A percentile compares a stretch with the other conserved stretches of the same genome.
Conservation (phyloP, 2,888 invertebrate genomes). For the Atethmia centrago region DNA sequence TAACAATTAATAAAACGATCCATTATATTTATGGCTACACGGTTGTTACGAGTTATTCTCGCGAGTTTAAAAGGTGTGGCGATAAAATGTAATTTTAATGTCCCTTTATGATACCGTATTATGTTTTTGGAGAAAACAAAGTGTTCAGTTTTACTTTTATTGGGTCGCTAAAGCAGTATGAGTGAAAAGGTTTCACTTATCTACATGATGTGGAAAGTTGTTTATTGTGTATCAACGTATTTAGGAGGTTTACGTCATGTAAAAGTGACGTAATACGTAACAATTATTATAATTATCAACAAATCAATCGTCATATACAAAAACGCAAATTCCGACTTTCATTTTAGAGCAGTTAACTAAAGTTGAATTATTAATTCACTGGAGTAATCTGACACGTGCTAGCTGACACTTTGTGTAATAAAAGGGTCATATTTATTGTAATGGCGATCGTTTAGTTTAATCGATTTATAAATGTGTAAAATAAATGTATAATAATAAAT, state of each 20-base stretch:
- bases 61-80: conserved; percentile 49
- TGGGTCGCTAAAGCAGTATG: conserved; percentile 14
- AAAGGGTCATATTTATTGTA: too few species aligned
- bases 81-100: conserved; percentile 56
- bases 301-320: background rate
- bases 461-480: too few species aligned
- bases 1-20: conserved; percentile 67
- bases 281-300: background rate
- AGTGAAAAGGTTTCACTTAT: conserved; percentile 28
- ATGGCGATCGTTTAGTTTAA: too few species aligned
- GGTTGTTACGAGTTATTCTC: conserved; percentile 55
- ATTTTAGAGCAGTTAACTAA: background rate
- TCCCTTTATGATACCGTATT: conserved; percentile 38
- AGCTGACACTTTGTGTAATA: too few species aligned
- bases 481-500: too few species aligned
- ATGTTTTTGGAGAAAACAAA: conserved; percentile 42
- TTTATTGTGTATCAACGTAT: background rate
- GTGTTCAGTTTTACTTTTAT: conserved; percentile 35
- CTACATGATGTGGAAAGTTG: conserved; percentile 23
- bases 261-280: background rate
- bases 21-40: conserved; percentile 66
- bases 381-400: too few species aligned
- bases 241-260: background rate
- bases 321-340: background rate
- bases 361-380: too few species aligned